These are phyloP conservation scores for Actinia tenebrosa DNA, from an alignment of 64 coral and sea anemone genomes.

Conservation along the genomic window DNA sequence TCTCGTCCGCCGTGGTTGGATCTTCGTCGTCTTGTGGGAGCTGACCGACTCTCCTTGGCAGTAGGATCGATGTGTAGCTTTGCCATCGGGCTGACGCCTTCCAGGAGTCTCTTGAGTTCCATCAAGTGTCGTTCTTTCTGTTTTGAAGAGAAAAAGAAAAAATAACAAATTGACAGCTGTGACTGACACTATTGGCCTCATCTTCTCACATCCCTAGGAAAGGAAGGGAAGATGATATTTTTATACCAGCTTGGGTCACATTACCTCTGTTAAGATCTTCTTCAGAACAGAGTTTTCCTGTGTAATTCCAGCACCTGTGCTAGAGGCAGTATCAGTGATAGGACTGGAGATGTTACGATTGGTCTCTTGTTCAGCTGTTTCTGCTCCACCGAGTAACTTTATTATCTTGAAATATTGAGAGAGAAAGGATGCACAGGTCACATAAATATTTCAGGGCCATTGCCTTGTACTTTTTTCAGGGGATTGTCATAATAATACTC, in stretches of 20 bases:
- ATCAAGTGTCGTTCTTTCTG: conserved; percentile 73
- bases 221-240: too few species aligned
- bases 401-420: not conserved
- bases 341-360: not conserved
- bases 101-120: conserved; percentile 70
- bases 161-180: too few species aligned
- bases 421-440: not conserved
- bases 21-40: conserved; percentile 22
- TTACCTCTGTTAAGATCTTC: conserved; percentile 57
- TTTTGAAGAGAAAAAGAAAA: not conserved
- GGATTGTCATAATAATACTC: too few species aligned
- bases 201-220: not conserved
- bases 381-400: not conserved
- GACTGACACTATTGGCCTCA: too few species aligned
- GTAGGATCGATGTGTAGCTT: not conserved
- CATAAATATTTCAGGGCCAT: too few species aligned
- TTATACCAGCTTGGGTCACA: not conserved
- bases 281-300: conserved; percentile 73
- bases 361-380: not conserved
- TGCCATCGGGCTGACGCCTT: conserved; percentile 29
- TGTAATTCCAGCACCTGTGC: conserved; percentile 39
- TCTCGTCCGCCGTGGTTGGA: not conserved
- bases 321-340: not conserved
- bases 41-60: not conserved
- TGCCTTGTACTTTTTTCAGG: too few species aligned